Percentiles rank a stretch among this genome's conserved stretches.
Evolutionary conservation across 2,797 vertebrate species (phyloP).

Genomic region (Arrhamphus sclerolepis): DNA sequence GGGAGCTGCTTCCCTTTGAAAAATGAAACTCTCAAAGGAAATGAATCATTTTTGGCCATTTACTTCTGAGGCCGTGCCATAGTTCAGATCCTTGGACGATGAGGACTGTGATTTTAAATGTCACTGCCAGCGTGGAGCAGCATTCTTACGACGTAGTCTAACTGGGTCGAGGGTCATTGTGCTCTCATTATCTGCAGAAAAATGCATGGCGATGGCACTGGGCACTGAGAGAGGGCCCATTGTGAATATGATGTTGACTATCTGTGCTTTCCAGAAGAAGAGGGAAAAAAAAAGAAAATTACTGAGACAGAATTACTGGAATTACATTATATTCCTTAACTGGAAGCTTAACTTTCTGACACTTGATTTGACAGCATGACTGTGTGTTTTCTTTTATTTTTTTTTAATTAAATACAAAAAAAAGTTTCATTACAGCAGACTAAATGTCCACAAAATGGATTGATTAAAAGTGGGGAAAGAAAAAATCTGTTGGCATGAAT

Average conservation of each 20-base stretch:
- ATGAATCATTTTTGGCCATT: constrained; percentile 26
- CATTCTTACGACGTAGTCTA: constrained; percentile 37
- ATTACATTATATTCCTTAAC: neutral
- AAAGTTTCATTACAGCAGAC: neutral
- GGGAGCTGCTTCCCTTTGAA: constrained; percentile 7
- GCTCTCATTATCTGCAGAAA: constrained; percentile 42
- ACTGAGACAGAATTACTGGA: neutral
- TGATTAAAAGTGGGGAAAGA: neutral
- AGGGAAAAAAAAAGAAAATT: neutral
- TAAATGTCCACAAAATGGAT: constrained; percentile 4
- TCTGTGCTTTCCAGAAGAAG: constrained; percentile 10
- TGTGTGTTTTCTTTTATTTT: too few relatives aligned
- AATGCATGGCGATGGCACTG: constrained; percentile 40
- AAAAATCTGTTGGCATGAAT: neutral
- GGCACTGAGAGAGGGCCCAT: constrained; percentile 9
- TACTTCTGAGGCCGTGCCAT: constrained; percentile 36
- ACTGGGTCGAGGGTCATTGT: constrained; percentile 64
- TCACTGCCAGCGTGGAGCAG: constrained; percentile 44
- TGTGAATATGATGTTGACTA: constrained; percentile 5
- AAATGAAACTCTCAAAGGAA: constrained; percentile 20
- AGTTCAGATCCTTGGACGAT: constrained; percentile 55
- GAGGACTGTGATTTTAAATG: constrained; percentile 68
- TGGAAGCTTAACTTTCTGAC: neutral
- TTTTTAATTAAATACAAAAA: constrained; percentile 2
- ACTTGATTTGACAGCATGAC: neutral